A percentile compares a stretch with the other conserved stretches of the same genome.
phyloP scores from a whole-genome alignment of 2,888 invertebrate genomes.

The Hesperia comma region DNA sequence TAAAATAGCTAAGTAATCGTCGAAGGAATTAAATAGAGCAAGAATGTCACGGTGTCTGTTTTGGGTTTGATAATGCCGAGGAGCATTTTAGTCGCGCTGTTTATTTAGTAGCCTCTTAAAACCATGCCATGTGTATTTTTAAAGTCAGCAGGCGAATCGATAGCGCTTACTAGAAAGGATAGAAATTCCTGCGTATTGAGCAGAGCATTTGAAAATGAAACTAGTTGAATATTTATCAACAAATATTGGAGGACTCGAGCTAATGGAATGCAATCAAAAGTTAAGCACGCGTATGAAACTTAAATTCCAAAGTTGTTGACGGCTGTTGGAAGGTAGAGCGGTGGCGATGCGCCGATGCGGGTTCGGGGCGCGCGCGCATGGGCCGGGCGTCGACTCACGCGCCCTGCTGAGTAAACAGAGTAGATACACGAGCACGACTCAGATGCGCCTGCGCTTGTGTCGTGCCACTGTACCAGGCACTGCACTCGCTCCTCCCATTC shows the following conservation, averaged over 20 bases:
- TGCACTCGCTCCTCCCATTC: constrained; percentile 2
- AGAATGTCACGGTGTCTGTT: constrained; percentile 65
- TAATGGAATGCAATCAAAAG: constrained; percentile 64
- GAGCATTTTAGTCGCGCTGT: constrained; percentile 31
- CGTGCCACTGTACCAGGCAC: constrained; percentile 43
- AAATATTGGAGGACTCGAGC: constrained; percentile 57
- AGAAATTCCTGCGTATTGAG: constrained; percentile 7
- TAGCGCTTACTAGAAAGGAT: constrained; percentile 8
- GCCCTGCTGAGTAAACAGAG: constrained; percentile 76
- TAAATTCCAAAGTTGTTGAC: constrained; percentile 64
- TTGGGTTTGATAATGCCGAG: constrained; percentile 41
- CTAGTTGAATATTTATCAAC: constrained; percentile 47
- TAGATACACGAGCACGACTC: constrained; percentile 60
- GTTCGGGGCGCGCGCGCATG: constrained; percentile 44
- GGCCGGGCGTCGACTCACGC: constrained; percentile 50
- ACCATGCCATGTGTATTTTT: constrained; percentile 27
- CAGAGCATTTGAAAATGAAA: constrained; percentile 38
- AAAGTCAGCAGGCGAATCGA: constrained; percentile 17
- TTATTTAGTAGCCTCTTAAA: constrained; percentile 35
- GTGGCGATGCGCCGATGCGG: constrained; percentile 38
- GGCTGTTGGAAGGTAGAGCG: constrained; percentile 53
- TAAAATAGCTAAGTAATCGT: constrained; percentile 69
- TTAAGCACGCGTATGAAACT: constrained; percentile 60
- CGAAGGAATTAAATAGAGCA: constrained; percentile 73
- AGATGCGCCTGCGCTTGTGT: constrained; percentile 53